A percentile compares a stretch with the other conserved stretches of the same genome.
Conservation (phyloP, 2,888 invertebrate genomes). For the Lumbricus terrestris region DNA sequence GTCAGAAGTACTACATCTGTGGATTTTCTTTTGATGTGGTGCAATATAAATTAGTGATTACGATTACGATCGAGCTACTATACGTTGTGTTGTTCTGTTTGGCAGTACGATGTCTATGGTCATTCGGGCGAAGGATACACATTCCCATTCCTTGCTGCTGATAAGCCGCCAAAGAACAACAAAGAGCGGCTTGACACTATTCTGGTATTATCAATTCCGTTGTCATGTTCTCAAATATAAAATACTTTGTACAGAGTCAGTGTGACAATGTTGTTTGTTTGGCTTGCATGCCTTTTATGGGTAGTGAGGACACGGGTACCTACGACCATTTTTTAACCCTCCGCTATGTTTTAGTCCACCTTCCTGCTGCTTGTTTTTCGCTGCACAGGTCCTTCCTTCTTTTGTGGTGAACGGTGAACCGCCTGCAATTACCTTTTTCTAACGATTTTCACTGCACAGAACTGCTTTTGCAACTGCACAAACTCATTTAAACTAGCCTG, state of each 20-base stretch:
- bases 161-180: conserved; percentile 79
- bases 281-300: not conserved
- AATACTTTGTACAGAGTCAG: not conserved
- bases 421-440: too few relatives aligned
- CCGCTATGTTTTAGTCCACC: too few relatives aligned
- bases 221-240: not conserved
- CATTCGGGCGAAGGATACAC: conserved; percentile 88
- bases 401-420: too few relatives aligned
- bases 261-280: not conserved
- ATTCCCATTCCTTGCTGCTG: conserved; percentile 63
- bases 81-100: not conserved
- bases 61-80: not conserved
- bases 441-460: too few relatives aligned
- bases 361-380: too few relatives aligned
- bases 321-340: too few relatives aligned
- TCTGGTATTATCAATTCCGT: conserved; percentile 60
- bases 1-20: not conserved
- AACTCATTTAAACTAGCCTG: too few relatives aligned
- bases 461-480: too few relatives aligned
- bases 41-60: not conserved
- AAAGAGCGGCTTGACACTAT: conserved; percentile 80
- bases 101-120: conserved; percentile 83
- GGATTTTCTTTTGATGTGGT: not conserved
- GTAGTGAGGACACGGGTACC: too few relatives aligned
- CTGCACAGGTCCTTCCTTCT: too few relatives aligned